Conservation (phyloP, 2,113 vertebrate genomes). For the Salvelinus alpinus region DNA sequence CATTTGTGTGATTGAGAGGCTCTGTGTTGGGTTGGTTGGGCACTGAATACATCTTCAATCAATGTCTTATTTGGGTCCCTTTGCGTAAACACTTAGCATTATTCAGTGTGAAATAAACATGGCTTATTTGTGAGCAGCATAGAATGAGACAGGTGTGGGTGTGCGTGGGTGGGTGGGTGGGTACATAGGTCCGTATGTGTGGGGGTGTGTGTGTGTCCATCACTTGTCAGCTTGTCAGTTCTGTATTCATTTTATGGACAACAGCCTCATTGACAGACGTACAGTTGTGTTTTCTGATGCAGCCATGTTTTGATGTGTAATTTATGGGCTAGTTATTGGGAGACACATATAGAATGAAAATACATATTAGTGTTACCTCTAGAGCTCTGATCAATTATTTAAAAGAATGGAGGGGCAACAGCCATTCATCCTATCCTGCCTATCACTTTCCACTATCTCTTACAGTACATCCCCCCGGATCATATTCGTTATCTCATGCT, state of each 20-base stretch:
- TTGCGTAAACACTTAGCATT: slow-evolving; percentile 67
- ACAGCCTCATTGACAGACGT: too few species aligned
- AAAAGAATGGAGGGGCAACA: slow-evolving; percentile 22
- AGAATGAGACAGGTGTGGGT: slow-evolving; percentile 23
- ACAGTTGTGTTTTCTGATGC: neutral
- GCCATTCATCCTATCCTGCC: slow-evolving; percentile 53
- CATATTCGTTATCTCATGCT: neutral
- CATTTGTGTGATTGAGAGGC: slow-evolving; percentile 67
- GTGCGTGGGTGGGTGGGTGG: slow-evolving; percentile 3
- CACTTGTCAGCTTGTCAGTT: too few species aligned
- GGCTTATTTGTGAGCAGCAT: slow-evolving; percentile 29
- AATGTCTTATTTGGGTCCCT: slow-evolving; percentile 64
- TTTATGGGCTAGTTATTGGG: slow-evolving; percentile 39
- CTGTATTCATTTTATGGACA: too few species aligned
- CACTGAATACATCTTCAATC: slow-evolving; percentile 67
- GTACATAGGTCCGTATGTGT: slow-evolving; percentile 9
- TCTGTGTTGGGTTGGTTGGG: slow-evolving; percentile 59
- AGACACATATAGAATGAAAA: slow-evolving; percentile 10
- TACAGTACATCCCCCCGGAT: neutral
- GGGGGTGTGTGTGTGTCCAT: slow-evolving; percentile 31
- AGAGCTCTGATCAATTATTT: slow-evolving; percentile 57
- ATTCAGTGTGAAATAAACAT: slow-evolving; percentile 59
- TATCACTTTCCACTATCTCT: slow-evolving; percentile 44
- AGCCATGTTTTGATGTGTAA: slow-evolving; percentile 25
- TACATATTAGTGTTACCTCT: slow-evolving; percentile 43